A percentile compares a stretch with the other conserved stretches of the same genome.
Conservation (phyloP, 2,888 invertebrate species). For the Protonemura montana region DNA sequence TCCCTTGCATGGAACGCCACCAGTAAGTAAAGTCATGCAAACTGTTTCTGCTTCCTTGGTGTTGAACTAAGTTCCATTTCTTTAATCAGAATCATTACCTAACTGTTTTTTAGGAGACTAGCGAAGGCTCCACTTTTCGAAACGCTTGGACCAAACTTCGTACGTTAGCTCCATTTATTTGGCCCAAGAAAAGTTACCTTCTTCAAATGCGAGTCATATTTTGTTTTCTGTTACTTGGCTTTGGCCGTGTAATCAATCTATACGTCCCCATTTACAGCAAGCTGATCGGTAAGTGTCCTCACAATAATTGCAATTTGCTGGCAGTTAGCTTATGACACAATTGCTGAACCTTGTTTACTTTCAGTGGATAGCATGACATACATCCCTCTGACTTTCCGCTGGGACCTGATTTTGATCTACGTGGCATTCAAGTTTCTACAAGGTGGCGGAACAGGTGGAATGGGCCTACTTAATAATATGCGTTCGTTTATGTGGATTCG, state of each 20-base stretch:
- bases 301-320: constrained; percentile 8
- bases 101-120: background rate
- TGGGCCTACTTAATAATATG: constrained; percentile 92
- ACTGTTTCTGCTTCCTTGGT: background rate
- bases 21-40: background rate
- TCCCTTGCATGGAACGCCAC: constrained; percentile 51
- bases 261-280: constrained; percentile 94
- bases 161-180: constrained; percentile 87
- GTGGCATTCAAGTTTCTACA: constrained; percentile 91
- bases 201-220: constrained; percentile 84
- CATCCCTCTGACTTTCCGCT: constrained; percentile 72
- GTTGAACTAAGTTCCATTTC: too few species aligned
- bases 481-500: constrained; percentile 93
- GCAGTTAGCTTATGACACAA: background rate
- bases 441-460: constrained; percentile 91
- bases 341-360: background rate
- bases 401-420: constrained; percentile 89
- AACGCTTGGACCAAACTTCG: constrained; percentile 81
- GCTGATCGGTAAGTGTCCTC: constrained; percentile 78
- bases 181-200: constrained; percentile 83
- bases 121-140: constrained; percentile 74
- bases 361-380: constrained; percentile 82
- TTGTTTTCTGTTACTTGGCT: constrained; percentile 78
- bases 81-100: background rate
- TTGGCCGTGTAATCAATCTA: constrained; percentile 87